Base-by-base conservation (phyloP, 2,113 vertebrate species). In the Odontophorus gujanensis region DNA sequence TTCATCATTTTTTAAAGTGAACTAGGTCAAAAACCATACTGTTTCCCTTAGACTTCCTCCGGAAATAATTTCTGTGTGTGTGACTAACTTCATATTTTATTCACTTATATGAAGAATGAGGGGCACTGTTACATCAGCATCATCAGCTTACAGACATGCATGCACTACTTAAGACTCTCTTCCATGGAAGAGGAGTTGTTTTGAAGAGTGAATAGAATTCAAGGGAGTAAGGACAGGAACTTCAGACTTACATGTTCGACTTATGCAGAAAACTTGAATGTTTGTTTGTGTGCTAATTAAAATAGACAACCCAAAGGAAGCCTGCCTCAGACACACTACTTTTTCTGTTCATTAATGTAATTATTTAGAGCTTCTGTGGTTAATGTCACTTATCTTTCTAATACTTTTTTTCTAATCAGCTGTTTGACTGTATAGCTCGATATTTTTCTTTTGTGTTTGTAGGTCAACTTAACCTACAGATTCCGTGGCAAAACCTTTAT, bases 401-500 rank as follows among this genome's bases (percentile, higher is more conserved):
- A 20, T 51, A 3, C 36, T 58, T 77, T 45, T 57, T 34, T 25
- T 7, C 11, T 4, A 9, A 14, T 82, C 7, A 81, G 1, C 32
- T 57, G 3, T 59, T 63, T 81, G 50, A 58, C 19, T 55, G 1
- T 86, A 47, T 69, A 22, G 26, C 30, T 89, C 2, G 90, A 2
- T 5, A 18, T 48, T 91, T 89, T 84, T 51, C 32, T 62, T 95
- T 55, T 87, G 6, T 85, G 13, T 86, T 88, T 76, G 22, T 92
- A 99, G 99, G 98, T 93, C 98, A 98, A 67, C 98, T 99, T 86
- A 98, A 98, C 87, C 97, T 99, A 53, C 98, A 98, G 97, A 99
- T 99, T 89, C 99, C 99, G 11, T 99, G 99, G 99, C 98, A 99
- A 93, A 99, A 99, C 75, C 98, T 99, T 82, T 99, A 99, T 96